Conservation (phyloP, 2,113 vertebrate genomes). For the Pelusios castaneus region DNA sequence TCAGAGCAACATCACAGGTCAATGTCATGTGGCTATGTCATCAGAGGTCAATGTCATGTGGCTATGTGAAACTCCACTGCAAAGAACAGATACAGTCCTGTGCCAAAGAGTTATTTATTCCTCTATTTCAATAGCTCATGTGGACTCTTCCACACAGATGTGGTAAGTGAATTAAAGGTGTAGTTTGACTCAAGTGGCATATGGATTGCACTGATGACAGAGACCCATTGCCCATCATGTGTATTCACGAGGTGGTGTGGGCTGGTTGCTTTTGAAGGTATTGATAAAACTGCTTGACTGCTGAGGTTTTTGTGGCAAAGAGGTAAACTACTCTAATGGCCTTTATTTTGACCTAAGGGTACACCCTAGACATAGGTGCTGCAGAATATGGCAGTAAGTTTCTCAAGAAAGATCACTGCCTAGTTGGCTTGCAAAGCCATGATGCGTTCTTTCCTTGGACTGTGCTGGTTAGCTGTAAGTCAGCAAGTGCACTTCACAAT, state of each 20-base stretch:
- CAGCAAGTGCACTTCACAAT: neutral
- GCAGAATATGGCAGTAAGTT: neutral
- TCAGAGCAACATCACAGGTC: neutral
- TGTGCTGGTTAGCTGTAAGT: neutral
- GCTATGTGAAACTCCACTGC: neutral
- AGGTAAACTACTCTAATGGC: neutral
- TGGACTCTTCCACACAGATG: neutral
- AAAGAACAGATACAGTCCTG: neutral
- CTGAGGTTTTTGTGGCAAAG: neutral
- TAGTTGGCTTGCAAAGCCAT: neutral
- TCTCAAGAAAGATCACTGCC: neutral
- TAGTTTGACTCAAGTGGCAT: neutral
- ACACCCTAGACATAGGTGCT: neutral
- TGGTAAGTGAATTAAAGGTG: neutral
- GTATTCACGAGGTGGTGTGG: neutral
- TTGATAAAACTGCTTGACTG: neutral
- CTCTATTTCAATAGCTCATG: neutral
- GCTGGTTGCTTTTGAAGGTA: neutral
- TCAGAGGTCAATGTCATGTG: neutral
- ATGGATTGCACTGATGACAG: neutral
- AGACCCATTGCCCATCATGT: neutral
- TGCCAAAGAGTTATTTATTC: neutral
- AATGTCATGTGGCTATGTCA: no score
- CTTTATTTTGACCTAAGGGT: neutral
- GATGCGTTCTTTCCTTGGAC: neutral